These are phyloP conservation scores for Toxotes lorentzi DNA, from an alignment of 2,797 vertebrate genomes.

Conservation along the genomic window DNA sequence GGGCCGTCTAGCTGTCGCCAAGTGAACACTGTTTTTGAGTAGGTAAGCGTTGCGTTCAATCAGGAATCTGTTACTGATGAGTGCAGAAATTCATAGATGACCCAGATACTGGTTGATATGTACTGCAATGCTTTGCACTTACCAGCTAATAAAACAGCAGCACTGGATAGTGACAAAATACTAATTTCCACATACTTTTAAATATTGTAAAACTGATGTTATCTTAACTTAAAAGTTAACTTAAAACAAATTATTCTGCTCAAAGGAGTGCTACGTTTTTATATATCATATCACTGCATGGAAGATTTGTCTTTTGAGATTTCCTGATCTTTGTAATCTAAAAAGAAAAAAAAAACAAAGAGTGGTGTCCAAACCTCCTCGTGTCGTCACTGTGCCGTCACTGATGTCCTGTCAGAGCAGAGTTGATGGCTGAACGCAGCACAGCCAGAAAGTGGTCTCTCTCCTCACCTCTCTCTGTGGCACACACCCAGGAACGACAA, in stretches of 20 bases:
- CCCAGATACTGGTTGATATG: neutral
- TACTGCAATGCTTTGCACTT: neutral
- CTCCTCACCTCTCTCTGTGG: conserved; percentile 80
- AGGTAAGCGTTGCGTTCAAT: neutral
- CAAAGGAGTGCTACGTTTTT: neutral
- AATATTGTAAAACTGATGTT: too few relatives aligned
- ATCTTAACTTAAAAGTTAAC: too few relatives aligned
- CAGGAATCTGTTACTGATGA: neutral
- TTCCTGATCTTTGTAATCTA: neutral
- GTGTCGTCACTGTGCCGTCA: neutral
- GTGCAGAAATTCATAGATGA: neutral
- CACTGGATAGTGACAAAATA: neutral
- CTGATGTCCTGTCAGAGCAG: conserved; percentile 57
- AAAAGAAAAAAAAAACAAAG: neutral
- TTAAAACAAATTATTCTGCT: too few relatives aligned
- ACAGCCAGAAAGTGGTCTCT: conserved; percentile 83
- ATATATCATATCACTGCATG: neutral
- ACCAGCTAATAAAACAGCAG: neutral
- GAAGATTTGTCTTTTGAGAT: neutral
- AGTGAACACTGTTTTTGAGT: neutral
- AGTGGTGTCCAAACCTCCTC: conserved; percentile 37
- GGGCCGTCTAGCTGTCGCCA: too few relatives aligned
- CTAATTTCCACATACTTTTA: too few relatives aligned
- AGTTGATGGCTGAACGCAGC: conserved; percentile 74
- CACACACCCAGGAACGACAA: conserved; percentile 84